These are phyloP conservation scores for Hirundichthys speculiger DNA, from an alignment of 2,113 vertebrate genomes.

Conservation along the genomic window DNA sequence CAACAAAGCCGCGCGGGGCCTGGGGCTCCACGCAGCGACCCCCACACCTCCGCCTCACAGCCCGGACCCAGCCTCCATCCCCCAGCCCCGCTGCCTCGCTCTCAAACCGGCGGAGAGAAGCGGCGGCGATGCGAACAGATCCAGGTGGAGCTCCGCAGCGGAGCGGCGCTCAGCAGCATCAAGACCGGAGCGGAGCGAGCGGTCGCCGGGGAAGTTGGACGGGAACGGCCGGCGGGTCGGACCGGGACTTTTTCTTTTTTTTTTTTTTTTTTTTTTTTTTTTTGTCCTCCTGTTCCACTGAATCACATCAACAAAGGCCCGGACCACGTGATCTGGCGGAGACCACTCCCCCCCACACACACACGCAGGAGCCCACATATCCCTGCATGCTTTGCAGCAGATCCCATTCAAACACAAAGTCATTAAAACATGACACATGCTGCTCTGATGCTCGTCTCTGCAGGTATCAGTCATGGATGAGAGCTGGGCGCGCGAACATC, in stretches of 20 bases:
- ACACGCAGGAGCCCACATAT: background rate
- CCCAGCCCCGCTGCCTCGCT: constrained; percentile 47
- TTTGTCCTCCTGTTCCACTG: constrained; percentile 30
- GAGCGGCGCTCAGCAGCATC: constrained; percentile 27
- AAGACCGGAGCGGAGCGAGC: constrained; percentile 31
- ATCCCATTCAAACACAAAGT: background rate
- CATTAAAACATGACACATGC: background rate
- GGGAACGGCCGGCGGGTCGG: constrained; percentile 12
- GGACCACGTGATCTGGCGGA: constrained; percentile 62
- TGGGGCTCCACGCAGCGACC: constrained; percentile 58
- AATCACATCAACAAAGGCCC: constrained; percentile 74
- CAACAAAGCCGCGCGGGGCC: constrained; percentile 66
- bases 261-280: constrained; percentile 22
- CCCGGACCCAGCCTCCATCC: constrained; percentile 62
- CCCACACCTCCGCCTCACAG: constrained; percentile 60
- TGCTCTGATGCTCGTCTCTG: too few relatives aligned
- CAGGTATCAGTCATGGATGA: too few relatives aligned
- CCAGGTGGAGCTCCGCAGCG: constrained; percentile 3
- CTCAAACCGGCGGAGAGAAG: constrained; percentile 32
- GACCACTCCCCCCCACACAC: constrained; percentile 55
- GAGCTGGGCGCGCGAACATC: too few relatives aligned
- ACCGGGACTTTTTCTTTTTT: constrained; percentile 10
- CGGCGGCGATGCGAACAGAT: too few relatives aligned
- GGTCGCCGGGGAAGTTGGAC: constrained; percentile 22
- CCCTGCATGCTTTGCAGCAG: constrained; percentile 27